A percentile compares a stretch with the other conserved stretches of the same genome.
Evolutionary conservation across 2,113 vertebrate species (phyloP).

Genomic region (Sinocyclocheilus anshuiensis): DNA sequence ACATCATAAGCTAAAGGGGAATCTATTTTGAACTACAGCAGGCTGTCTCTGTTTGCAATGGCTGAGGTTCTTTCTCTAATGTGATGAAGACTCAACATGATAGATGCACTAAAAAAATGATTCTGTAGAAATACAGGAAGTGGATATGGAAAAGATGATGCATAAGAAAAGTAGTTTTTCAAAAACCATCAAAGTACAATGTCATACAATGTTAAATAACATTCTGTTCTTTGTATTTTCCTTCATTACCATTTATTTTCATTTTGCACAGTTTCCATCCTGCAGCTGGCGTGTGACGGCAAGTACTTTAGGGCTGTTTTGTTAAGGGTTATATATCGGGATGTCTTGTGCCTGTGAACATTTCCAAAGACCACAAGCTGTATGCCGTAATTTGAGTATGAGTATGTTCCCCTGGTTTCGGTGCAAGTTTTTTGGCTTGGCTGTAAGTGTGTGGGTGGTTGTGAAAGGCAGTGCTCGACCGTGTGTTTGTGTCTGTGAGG

Average conservation of each 20-base stretch:
- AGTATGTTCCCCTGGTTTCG: slow-evolving; percentile 27
- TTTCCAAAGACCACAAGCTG: slow-evolving; percentile 22
- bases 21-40: background rate
- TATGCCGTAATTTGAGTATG: background rate
- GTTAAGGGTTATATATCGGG: slow-evolving; percentile 37
- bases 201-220: background rate
- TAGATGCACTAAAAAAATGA: background rate
- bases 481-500: background rate
- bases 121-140: background rate
- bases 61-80: background rate
- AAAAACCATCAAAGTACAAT: background rate
- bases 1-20: background rate
- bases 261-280: background rate
- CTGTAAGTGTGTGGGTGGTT: background rate
- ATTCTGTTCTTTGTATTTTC: background rate
- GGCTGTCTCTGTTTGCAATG: slow-evolving; percentile 10
- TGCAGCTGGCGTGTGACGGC: background rate
- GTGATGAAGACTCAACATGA: background rate
- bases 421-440: slow-evolving; percentile 1
- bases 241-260: slow-evolving; percentile 14
- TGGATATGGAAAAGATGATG: background rate
- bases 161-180: slow-evolving; percentile 4
- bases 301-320: slow-evolving; percentile 29
- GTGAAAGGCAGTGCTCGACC: background rate
- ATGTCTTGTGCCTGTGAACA: slow-evolving; percentile 1